These are phyloP conservation scores for Leistus spinibarbis DNA, from an alignment of 2,888 invertebrate genomes.

Conservation along the genomic window DNA sequence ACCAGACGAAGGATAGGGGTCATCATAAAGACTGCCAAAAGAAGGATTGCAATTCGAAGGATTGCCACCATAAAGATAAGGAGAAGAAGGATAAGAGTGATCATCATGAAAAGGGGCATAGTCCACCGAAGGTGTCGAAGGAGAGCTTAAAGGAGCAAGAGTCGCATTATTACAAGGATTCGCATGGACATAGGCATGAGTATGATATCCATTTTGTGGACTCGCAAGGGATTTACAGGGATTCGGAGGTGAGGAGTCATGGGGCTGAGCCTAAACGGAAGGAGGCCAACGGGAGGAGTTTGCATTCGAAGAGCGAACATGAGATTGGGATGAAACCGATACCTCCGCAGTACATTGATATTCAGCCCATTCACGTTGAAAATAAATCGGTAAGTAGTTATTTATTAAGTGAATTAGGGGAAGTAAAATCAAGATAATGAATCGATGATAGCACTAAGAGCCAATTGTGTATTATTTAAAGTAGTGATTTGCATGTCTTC, in stretches of 20 bases:
- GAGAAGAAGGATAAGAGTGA: conserved; percentile 21
- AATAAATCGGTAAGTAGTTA: conserved; percentile 56
- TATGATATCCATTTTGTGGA: conserved; percentile 56
- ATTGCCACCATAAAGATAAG: conserved; percentile 26
- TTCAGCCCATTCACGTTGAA: conserved; percentile 52
- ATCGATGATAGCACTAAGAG: no score
- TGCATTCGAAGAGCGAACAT: conserved; percentile 32
- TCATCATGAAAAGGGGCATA: conserved; percentile 43
- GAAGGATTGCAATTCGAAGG: conserved; percentile 41
- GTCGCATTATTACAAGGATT: conserved; percentile 52
- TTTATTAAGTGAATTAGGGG: not conserved
- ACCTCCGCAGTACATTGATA: conserved; percentile 55
- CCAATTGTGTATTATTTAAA: no score
- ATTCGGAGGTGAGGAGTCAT: conserved; percentile 44
- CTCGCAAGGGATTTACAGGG: conserved; percentile 54
- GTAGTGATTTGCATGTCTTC: not conserved
- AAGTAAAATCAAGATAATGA: no score
- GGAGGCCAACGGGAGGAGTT: conserved; percentile 39
- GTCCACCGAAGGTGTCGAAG: conserved; percentile 52
- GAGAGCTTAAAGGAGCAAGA: conserved; percentile 47
- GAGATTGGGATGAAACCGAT: conserved; percentile 45
- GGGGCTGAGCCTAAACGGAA: conserved; percentile 33
- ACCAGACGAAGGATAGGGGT: conserved; percentile 10
- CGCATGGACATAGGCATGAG: conserved; percentile 54
- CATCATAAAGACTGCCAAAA: conserved; percentile 49